Base-by-base conservation (phyloP, 37 sponge, comb jelly and placozoan genomes). In the Geodia barretti region DNA sequence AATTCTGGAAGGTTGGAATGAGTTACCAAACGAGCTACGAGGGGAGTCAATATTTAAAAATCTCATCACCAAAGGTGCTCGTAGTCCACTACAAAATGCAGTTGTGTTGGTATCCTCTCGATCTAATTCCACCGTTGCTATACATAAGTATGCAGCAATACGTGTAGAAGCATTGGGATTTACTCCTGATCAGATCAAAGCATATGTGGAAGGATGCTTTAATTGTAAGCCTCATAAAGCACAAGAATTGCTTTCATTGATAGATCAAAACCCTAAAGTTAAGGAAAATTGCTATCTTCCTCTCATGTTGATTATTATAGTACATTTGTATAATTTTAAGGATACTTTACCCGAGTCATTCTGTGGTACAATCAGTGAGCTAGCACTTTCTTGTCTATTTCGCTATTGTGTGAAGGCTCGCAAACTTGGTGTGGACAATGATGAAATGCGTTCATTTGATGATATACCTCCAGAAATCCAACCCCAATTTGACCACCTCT, bases 1-100 rank as follows among this genome's bases (percentile, higher is more conserved):
- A 19, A 73, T 82, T 19, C 24, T 82, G 17, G 83, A 82, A 64
- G 83, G 83, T 24, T 82, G 83, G 83, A 74, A 82, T 65, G 83
- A 82, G 74, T 40, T 82, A 11, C 66, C 74, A 28, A 66, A 72
- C 3, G 17, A 63, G 14, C 42, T 73, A 7, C 30, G 83, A 30
- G 8, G 63, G 24, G 47, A 82, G n/a, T 34, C 83, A 34, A 62
- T 82, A 65, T 82, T 82, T 32, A 39, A 41, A 34, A 66, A 73
- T 25, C 30, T 82, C 34, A 73, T 82, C 28, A 23, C 14, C 30
- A 72, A n/a, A 25, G 54, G 54, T 7, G 54, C 54, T 14, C 54
- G 54, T 47, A 29, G 63, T 42, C 47, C 60, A 26, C 74, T 82
- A 19, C 65, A 72, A 0, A 62, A 82, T 24, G 83, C 83, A 30